These are phyloP conservation scores for Epinotia demarniana DNA, from an alignment of 2,888 invertebrate genomes.

Conservation along the genomic window DNA sequence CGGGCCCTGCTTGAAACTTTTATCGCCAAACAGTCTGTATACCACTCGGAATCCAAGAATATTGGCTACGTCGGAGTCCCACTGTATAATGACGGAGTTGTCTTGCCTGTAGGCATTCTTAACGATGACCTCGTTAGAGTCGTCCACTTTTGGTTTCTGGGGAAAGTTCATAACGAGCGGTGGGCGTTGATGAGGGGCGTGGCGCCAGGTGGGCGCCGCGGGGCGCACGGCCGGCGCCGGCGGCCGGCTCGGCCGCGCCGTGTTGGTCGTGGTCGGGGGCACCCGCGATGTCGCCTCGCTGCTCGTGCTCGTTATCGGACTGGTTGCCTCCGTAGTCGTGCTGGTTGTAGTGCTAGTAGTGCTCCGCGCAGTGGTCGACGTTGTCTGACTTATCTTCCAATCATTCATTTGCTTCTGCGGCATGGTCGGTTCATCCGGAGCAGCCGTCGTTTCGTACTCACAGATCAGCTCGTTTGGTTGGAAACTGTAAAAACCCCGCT, in stretches of 20 bases:
- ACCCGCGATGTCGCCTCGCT: slow-evolving; percentile 51
- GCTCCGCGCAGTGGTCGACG: slow-evolving; percentile 49
- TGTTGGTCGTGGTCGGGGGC: slow-evolving; percentile 59
- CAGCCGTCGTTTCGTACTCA: slow-evolving; percentile 71
- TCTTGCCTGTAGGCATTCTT: slow-evolving; percentile 94
- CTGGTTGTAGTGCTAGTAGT: slow-evolving; percentile 57
- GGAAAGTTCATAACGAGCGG: slow-evolving; percentile 90
- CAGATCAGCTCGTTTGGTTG: slow-evolving; percentile 90
- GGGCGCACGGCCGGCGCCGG: slow-evolving; percentile 70
- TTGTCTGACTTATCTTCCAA: slow-evolving; percentile 56
- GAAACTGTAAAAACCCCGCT: slow-evolving; percentile 94
- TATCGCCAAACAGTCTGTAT: slow-evolving; percentile 95
- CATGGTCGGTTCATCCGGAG: slow-evolving; percentile 61
- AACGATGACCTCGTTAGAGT: slow-evolving; percentile 91
- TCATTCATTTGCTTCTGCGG: slow-evolving; percentile 54
- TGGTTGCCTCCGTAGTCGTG: slow-evolving; percentile 57
- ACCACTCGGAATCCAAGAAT: slow-evolving; percentile 96
- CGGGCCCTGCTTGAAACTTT: slow-evolving; percentile 95
- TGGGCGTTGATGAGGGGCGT: slow-evolving; percentile 86
- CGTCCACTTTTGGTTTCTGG: slow-evolving; percentile 86
- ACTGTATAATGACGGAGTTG: slow-evolving; percentile 94
- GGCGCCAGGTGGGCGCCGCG: slow-evolving; percentile 78
- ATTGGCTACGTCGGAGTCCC: slow-evolving; percentile 95
- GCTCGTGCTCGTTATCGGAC: slow-evolving; percentile 55
- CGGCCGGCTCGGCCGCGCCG: slow-evolving; percentile 65